A percentile compares a stretch with the other conserved stretches of the same genome.
Conservation (phyloP, 2,113 vertebrate species). For the Pontoporia blainvillei region DNA sequence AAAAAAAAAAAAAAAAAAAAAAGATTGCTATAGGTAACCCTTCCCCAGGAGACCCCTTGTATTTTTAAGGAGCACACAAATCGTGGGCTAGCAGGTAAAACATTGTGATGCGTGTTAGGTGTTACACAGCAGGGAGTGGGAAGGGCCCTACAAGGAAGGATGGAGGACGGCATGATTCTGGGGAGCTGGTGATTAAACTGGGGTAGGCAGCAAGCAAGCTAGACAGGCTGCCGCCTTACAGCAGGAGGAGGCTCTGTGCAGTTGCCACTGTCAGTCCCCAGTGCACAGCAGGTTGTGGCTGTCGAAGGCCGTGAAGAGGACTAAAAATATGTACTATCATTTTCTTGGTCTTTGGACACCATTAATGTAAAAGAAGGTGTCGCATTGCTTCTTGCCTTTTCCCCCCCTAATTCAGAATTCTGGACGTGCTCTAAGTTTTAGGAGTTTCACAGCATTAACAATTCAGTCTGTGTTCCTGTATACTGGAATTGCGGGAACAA, state of each 20-base stretch:
- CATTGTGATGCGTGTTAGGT: background rate
- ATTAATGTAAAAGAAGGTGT: background rate
- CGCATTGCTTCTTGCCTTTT: background rate
- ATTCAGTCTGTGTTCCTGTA: background rate
- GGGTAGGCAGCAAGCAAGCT: background rate
- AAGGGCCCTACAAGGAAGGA: background rate
- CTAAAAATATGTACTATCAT: background rate
- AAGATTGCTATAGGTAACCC: background rate
- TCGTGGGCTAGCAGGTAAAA: background rate
- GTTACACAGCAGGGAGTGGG: background rate
- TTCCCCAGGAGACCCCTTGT: background rate
- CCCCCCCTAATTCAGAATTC: background rate
- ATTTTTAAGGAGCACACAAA: background rate
- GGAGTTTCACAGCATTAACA: background rate
- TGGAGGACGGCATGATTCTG: background rate
- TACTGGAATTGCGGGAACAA: background rate
- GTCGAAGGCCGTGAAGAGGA: background rate
- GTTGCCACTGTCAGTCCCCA: too few species aligned
- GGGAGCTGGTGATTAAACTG: background rate
- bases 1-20: too few species aligned
- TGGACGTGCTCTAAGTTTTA: background rate
- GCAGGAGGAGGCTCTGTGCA: background rate
- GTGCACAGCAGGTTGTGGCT: background rate
- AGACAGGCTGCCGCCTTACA: background rate
- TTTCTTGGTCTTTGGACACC: background rate